Base-by-base conservation (phyloP, 1,140 invertebrate species). In the Pogonus chalceus region DNA sequence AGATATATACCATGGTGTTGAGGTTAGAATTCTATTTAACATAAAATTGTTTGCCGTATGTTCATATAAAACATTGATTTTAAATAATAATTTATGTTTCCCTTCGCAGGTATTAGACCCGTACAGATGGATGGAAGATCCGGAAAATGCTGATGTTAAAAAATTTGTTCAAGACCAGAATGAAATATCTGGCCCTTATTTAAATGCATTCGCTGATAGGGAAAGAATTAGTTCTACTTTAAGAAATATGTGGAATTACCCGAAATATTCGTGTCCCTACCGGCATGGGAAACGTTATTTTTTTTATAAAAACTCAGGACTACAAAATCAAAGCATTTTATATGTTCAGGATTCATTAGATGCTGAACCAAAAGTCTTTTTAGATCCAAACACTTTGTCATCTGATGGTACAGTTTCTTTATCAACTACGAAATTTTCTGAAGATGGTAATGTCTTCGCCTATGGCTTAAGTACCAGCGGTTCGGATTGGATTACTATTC, bases 121-220 rank as follows among this genome's bases (percentile, higher is more conserved):
- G 0, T 99, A 98, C 69, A 82, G 94, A 46, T 98, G 93, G 93
- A 70, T 99, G 20, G 96, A 99, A 74, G 88, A 98, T 75, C 93
- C 95, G 0, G 91, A 98, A 68, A 78, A 85, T 0, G 79, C 86
- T 57, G 92, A 98, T 73, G 97, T 94, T 0, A 88, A 92, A 71
- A 74, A 80, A 37, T 99, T 93, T 79, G 89, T 98, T 24, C 84
- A 94, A 54, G 83, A 82, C 10, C 89, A 98, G 72, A 98, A 98
- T 79, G 80, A 81, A 20, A 78, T 99, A 16, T 92, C 92, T 10
- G 72, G 78, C 49, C 90, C 92, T 1, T 98, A 85, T 72, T 74
- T 99, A 2, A 78, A 90, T 57, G 74, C 77, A 16, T 96, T 88
- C 65, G 73, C 80, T 2, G 76, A 80, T 43, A 84, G 88, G 61